Conservation (phyloP, 2,888 invertebrate genomes). For the Melinaea menophilus region DNA sequence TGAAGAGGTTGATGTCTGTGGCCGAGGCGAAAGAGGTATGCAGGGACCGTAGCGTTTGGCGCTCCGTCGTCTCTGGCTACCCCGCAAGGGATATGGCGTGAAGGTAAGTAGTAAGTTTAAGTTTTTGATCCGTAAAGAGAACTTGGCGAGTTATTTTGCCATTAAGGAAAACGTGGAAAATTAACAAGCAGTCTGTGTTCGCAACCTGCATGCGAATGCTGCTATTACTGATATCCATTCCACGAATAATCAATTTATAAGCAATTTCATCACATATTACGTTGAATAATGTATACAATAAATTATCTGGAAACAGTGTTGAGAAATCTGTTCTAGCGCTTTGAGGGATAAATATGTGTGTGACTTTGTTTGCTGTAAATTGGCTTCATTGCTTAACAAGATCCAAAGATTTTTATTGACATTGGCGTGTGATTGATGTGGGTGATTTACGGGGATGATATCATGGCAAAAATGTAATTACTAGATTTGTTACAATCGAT, state of each 20-base stretch:
- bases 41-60: too few relatives aligned
- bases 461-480: slow-evolving; percentile 58
- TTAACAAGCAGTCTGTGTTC: slow-evolving; percentile 50
- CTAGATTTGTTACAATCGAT: slow-evolving; percentile 47
- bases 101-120: too few relatives aligned
- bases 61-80: too few relatives aligned
- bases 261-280: slow-evolving; percentile 48
- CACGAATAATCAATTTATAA: slow-evolving; percentile 43
- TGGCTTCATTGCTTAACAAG: slow-evolving; percentile 40
- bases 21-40: too few relatives aligned
- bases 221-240: slow-evolving; percentile 43
- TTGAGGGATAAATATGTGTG: too few relatives aligned
- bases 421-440: too few relatives aligned
- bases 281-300: slow-evolving; percentile 38
- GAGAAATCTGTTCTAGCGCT: too few relatives aligned
- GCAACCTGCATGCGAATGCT: slow-evolving; percentile 65
- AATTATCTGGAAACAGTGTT: neutral
- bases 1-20: too few relatives aligned
- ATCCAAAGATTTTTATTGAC: slow-evolving; percentile 47
- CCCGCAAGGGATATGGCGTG: too few relatives aligned
- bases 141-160: slow-evolving; percentile 69
- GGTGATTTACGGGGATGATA: slow-evolving; percentile 33
- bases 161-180: slow-evolving; percentile 45
- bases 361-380: slow-evolving; percentile 15
- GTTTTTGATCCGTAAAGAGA: slow-evolving; percentile 48